Evolutionary conservation across 1,140 invertebrate species (phyloP).

Genomic region (Camponotus pennsylvanicus): DNA sequence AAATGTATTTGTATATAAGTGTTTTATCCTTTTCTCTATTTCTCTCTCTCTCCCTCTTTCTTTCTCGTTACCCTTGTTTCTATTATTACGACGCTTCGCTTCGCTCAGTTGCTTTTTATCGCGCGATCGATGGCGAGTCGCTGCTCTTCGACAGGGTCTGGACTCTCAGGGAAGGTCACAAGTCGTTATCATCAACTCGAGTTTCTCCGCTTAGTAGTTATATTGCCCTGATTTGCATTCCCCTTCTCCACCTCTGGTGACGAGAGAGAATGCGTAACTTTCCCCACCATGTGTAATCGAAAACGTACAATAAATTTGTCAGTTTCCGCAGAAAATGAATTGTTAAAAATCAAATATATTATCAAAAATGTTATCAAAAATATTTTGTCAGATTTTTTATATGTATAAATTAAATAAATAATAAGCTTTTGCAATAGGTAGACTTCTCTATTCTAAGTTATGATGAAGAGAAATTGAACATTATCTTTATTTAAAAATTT

Average conservation of each 20-base stretch:
- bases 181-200: constrained; percentile 85
- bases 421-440: too few species aligned
- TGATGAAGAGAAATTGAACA: too few species aligned
- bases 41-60: constrained; percentile 17
- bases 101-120: constrained; percentile 67
- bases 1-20: constrained; percentile 84
- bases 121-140: constrained; percentile 71
- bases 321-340: neutral
- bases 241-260: constrained; percentile 62
- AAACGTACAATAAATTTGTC: constrained; percentile 1
- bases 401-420: too few species aligned
- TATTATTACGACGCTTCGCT: constrained; percentile 59
- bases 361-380: too few species aligned
- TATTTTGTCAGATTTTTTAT: too few species aligned
- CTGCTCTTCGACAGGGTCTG: constrained; percentile 65
- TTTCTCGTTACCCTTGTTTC: constrained; percentile 53
- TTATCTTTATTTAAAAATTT: too few species aligned
- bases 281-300: constrained; percentile 81
- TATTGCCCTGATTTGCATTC: constrained; percentile 78
- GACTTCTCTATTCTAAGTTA: too few species aligned
- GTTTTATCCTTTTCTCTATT: constrained; percentile 70
- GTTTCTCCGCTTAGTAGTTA: constrained; percentile 81
- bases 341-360: neutral
- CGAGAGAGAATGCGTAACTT: constrained; percentile 63
- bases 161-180: constrained; percentile 83